Evolutionary conservation across 2,797 vertebrate genomes (phyloP), one percentile per base, ranked within the genome.

Genomic region (Acanthurus leucopareius): DNA sequence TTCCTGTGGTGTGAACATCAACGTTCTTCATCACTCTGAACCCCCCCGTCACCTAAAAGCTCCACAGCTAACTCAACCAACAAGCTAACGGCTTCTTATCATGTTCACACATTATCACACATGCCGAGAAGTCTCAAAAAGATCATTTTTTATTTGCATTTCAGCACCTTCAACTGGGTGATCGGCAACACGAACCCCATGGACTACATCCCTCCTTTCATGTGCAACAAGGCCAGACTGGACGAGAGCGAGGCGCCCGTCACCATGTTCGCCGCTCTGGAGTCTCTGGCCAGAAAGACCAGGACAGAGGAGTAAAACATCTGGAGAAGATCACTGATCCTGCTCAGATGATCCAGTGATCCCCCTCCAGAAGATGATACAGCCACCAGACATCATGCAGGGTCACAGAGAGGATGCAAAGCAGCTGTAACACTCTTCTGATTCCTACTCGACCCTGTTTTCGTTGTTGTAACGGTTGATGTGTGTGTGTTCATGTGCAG

Each of bases 121-220:
- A n/a, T n/a, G n/a, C n/a, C n/a, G n/a, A n/a, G n/a, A n/a, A n/a
- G n/a, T n/a, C n/a, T 15, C 42, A 44, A 71, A 47, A 44, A 60
- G 32, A 8, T 17, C 10, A 0, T 28, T 20, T 45, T 63, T 19
- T 66, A 1, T 48, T 64, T 51, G 5, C 15, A 38, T 86, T 89
- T 51, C 66, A 91, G 91, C 81, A 92, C 88, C 45, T 91, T 44
- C 42, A 91, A 91, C 83, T 91, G 88, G 88, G 83, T 91, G 0
- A 0, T 91, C 22, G 88, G 89, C 20, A 69, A 20, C 51, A 0
- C 42, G 10, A 32, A 87, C 63, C 88, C 91, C 13, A 79, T 85
- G 83, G 84, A 89, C 16, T 90, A 76, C 52, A 2, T 38, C 16
- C 88, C 83, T 45, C 91, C 89, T 9, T 7, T 13, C 64, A 47